These are phyloP conservation scores for Autographa pulchrina DNA, from an alignment of 2,888 invertebrate species.

Conservation along the genomic window DNA sequence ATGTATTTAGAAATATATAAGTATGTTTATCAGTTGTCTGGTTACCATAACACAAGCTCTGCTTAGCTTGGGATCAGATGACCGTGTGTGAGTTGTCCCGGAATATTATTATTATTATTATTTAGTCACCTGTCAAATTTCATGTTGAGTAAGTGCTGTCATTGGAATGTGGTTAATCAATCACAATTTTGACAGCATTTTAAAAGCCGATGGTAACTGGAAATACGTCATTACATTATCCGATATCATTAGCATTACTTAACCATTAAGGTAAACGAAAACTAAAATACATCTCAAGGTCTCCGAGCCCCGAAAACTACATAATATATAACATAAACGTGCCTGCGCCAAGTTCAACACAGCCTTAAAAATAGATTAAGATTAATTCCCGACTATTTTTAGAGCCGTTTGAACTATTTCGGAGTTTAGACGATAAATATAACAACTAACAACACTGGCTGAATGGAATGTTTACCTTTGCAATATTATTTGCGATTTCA, in stretches of 20 bases:
- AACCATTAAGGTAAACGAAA: conserved; percentile 9
- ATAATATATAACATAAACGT: conserved; percentile 15
- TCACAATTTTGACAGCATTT: not conserved
- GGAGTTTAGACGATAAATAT: conserved; percentile 40
- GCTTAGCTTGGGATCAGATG: no score
- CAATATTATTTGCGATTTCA: conserved; percentile 14
- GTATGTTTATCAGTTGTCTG: no score
- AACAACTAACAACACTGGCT: conserved; percentile 17
- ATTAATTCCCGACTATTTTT: conserved; percentile 56
- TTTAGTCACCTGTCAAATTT: not conserved
- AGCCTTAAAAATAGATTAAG: conserved; percentile 50
- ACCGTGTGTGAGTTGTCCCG: no score
- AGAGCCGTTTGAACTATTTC: conserved; percentile 55
- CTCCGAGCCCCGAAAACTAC: conserved; percentile 35
- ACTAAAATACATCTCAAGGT: conserved; percentile 46
- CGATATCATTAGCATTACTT: conserved; percentile 12
- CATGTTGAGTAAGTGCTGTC: not conserved
- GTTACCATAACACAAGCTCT: no score
- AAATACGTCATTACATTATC: not conserved
- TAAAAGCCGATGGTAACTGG: not conserved
- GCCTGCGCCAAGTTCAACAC: conserved; percentile 47
- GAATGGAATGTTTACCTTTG: conserved; percentile 33
- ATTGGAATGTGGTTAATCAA: not conserved
- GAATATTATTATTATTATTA: no score
- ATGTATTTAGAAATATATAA: no score